Evolutionary conservation across 1,140 invertebrate species (phyloP), one percentile per base, ranked within the genome.

Genomic region (Trichomalopsis sarcophagae): DNA sequence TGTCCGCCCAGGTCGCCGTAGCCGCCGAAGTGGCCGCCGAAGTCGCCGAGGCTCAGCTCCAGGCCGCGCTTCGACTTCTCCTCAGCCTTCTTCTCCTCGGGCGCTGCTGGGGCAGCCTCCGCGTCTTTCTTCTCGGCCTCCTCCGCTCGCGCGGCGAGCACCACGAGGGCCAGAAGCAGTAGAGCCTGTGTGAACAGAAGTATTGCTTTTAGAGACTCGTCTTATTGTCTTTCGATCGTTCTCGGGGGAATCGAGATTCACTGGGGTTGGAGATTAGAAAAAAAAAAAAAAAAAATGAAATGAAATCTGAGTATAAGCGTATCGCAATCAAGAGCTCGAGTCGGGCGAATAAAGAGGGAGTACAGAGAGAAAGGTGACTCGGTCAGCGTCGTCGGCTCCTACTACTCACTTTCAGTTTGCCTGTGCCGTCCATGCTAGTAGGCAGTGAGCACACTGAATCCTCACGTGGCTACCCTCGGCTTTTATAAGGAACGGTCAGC

Each of bases 331-430:
- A 50, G 17, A n/a, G 55, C 7, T 62, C 5, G 55, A 21, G 55
- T 62, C 17, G 17, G 17, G 27, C 11, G 30, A 71, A 69, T 4
- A 71, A n/a, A 81, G 36, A 81, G 62, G 68, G 80, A 27, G 27
- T 27, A 0, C 5, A 36, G 2, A 33, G 40, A 50, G 40, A 40
- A 14, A 50, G 75, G 27, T 13, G 47, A 47, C 55, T 62, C 55
- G 55, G 81, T 69, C 77, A 84, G 71, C 69, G 84, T 71, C 33
- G 33, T 36, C 80, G 27, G 71, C 84, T 86, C 76, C 55, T 62
- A 84, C 87, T 92, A 92, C 92, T 93, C 91, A 93, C 92, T 92
- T 92, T 93, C 88, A 92, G 89, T 88, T 92, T 93, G 86, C 89
- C 89, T 90, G 91, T 91, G 92, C 91, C 90, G 91, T 91, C 88